Percentiles rank a stretch among this genome's conserved stretches.
Evolutionary conservation across 1,140 invertebrate genomes (phyloP).

Genomic region (Samia ricini): DNA sequence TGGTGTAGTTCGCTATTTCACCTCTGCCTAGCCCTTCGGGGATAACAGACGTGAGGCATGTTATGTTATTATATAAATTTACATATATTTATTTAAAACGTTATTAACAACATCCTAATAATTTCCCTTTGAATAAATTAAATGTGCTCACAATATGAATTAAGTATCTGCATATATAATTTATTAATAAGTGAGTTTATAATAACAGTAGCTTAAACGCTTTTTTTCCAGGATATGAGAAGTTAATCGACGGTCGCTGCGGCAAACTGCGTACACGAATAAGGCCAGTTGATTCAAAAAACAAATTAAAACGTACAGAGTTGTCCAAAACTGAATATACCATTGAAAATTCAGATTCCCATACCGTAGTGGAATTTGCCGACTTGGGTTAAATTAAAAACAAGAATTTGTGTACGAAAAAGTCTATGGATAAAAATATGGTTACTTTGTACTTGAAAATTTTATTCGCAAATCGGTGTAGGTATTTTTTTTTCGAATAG

Average conservation of each 20-base stretch:
- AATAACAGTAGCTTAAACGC: neutral
- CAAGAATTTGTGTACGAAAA: neutral
- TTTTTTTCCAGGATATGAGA: slow-evolving; percentile 58
- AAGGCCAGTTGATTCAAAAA: slow-evolving; percentile 45
- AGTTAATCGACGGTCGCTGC: slow-evolving; percentile 60
- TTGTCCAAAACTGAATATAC: slow-evolving; percentile 59
- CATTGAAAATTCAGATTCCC: slow-evolving; percentile 42
- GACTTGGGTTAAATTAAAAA: slow-evolving; percentile 17
- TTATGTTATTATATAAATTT: too few relatives aligned
- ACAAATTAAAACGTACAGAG: slow-evolving; percentile 56
- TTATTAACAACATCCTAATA: too few relatives aligned
- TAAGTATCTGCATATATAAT: too few relatives aligned
- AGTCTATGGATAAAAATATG: neutral
- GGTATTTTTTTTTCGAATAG: too few relatives aligned
- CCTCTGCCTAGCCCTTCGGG: too few relatives aligned
- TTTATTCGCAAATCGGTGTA: too few relatives aligned
- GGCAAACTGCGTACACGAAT: slow-evolving; percentile 61
- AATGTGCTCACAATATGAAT: too few relatives aligned
- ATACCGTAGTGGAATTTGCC: slow-evolving; percentile 54
- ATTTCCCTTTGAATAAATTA: too few relatives aligned
- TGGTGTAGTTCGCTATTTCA: too few relatives aligned
- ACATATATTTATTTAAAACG: too few relatives aligned
- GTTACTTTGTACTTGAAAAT: neutral
- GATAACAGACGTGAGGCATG: too few relatives aligned
- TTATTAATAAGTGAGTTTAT: too few relatives aligned